phyloP scores from a whole-genome alignment of 2,888 invertebrate genomes.

The Andricus quercusramuli region DNA sequence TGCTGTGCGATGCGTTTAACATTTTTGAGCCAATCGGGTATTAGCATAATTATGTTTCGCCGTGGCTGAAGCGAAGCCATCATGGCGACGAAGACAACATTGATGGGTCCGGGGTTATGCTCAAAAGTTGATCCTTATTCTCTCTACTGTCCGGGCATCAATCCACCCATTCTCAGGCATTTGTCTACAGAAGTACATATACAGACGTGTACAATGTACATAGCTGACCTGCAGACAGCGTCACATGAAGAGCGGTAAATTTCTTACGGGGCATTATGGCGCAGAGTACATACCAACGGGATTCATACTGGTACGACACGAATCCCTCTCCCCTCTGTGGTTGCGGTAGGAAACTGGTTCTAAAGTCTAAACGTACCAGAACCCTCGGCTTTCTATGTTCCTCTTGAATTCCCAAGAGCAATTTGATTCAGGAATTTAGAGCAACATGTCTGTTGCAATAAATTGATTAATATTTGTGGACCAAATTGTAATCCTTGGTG shows the following conservation, averaged over 20 bases:
- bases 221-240: constrained; percentile 55
- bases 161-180: constrained; percentile 4
- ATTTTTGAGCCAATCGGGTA: constrained; percentile 77
- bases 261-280: constrained; percentile 74
- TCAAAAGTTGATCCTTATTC: constrained; percentile 26
- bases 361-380: constrained; percentile 48
- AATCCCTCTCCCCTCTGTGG: constrained; percentile 57
- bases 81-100: constrained; percentile 34
- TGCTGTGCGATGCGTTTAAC: constrained; percentile 72
- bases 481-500: too few relatives aligned
- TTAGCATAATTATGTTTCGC: constrained; percentile 78
- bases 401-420: constrained; percentile 1
- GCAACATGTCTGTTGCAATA: neutral
- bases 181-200: constrained; percentile 19
- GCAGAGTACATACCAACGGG: constrained; percentile 71
- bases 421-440: neutral
- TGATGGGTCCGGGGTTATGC: constrained; percentile 20
- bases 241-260: constrained; percentile 72
- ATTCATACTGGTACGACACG: constrained; percentile 68
- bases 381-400: constrained; percentile 22
- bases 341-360: constrained; percentile 67
- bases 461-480: too few relatives aligned
- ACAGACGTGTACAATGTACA: neutral
- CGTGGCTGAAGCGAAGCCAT: constrained; percentile 52
- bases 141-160: neutral